Evolutionary conservation across 2,113 vertebrate genomes (phyloP), one percentile per base, ranked within the genome.

Genomic region (Stictonetta naevosa): DNA sequence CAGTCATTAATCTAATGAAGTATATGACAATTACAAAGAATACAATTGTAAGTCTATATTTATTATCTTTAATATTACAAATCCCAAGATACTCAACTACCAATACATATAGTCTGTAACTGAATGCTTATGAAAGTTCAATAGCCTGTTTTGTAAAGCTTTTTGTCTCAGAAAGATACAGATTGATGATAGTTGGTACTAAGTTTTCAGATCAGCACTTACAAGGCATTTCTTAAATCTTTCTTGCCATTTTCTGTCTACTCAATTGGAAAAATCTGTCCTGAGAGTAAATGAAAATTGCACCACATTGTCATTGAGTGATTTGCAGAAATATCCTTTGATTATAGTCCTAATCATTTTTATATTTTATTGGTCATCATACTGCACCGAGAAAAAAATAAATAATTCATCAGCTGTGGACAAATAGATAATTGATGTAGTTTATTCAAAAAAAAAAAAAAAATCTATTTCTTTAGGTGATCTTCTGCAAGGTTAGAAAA

Each of bases 251-350:
- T 97, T 97, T 84, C 83, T 93, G 86, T 96, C 85, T 87, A 92
- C 72, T 96, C 93, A 94, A 93, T 91, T 93, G 97, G 88, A 95
- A 96, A 95, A 94, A 93, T 92, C 58, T 96, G 88, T 94, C 92
- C 86, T 90, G 81, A 96, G 73, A 95, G 83, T 97, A 97, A 97
- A 7, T 96, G 88, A 97, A 97, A 96, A 96, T 92, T 97, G 44
- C 74, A 88, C 40, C 86, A 91, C 53, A 96, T 95, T 97, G 92
- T 96, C 97, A 96, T 9, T 96, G 96, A 97, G 59, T 94, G 93
- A 95, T 96, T 92, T 95, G 89, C 77, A 97, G 93, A 84, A 97
- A 96, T 92, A 91, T 28, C n/a, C 74, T 92, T 95, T 95, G 86
- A 97, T 98, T 96, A 92, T 40, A 86, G 59, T 76, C 90, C 31